Evolutionary conservation across 2,888 invertebrate species (phyloP).

Genomic region (Quadroppia sp.): DNA sequence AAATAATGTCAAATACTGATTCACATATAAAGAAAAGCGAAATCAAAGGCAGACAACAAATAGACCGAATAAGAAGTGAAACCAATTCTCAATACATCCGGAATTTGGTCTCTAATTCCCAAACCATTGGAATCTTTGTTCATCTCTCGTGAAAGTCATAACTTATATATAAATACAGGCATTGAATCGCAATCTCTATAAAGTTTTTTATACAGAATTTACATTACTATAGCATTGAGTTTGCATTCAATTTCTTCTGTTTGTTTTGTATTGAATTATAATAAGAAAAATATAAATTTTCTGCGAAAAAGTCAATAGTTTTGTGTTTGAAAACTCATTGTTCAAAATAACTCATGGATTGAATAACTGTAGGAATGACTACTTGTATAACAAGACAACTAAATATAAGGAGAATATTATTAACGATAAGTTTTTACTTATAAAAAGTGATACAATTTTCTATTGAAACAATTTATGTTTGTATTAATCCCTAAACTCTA

Average conservation of each 20-base stretch:
- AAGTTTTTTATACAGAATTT: too few relatives aligned
- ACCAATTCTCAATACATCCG: neutral
- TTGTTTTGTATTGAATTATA: neutral
- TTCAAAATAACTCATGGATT: neutral
- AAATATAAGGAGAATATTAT: neutral
- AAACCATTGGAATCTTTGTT: neutral
- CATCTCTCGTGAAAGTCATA: neutral
- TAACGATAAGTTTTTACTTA: too few relatives aligned
- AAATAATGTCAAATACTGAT: too few relatives aligned
- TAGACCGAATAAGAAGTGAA: too few relatives aligned
- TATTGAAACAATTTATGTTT: too few relatives aligned
- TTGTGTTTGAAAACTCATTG: neutral
- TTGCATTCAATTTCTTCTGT: constrained; percentile 12
- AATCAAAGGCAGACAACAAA: too few relatives aligned
- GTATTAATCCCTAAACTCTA: too few relatives aligned
- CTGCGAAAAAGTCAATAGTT: constrained; percentile 15
- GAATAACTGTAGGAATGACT: neutral
- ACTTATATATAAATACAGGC: neutral
- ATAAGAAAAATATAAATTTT: neutral
- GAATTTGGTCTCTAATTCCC: constrained; percentile 3
- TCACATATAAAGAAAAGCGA: too few relatives aligned
- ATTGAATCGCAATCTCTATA: neutral
- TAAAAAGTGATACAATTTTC: too few relatives aligned
- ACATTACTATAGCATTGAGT: neutral
- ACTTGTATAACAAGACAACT: neutral